Conservation (phyloP, 2,797 vertebrate species). For the Danio tinwini region DNA sequence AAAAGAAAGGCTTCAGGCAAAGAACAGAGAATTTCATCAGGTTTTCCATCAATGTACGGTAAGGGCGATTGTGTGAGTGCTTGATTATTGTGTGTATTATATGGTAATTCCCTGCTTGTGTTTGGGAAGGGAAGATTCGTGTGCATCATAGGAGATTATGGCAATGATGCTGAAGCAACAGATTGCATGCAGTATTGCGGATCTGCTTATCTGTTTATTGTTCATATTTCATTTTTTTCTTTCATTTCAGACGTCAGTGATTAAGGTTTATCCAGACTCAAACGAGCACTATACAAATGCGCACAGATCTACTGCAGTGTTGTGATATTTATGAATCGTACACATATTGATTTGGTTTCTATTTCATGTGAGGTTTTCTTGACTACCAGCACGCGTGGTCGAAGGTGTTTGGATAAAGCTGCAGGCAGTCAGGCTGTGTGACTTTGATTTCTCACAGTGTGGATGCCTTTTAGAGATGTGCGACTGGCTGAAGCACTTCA, state of each 20-base stretch:
- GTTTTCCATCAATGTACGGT: slow-evolving; percentile 65
- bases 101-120: slow-evolving; percentile 20
- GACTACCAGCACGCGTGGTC: not conserved
- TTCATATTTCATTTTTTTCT: slow-evolving; percentile 6
- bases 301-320: slow-evolving; percentile 8
- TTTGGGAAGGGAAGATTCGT: slow-evolving; percentile 22
- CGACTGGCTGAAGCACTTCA: not conserved
- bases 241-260: not conserved
- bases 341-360: not conserved
- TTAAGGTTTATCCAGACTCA: slow-evolving; percentile 9
- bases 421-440: slow-evolving; percentile 10
- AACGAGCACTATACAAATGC: not conserved
- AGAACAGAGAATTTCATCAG: slow-evolving; percentile 57
- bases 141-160: slow-evolving; percentile 48
- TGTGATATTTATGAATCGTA: not conserved
- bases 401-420: slow-evolving; percentile 15
- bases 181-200: slow-evolving; percentile 41
- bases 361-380: not conserved
- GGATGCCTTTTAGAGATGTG: slow-evolving; percentile 25
- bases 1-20: slow-evolving; percentile 51
- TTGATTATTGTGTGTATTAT: slow-evolving; percentile 25
- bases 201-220: slow-evolving; percentile 21
- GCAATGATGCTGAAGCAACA: slow-evolving; percentile 54
- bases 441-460: slow-evolving; percentile 17
- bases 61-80: slow-evolving; percentile 50